These are phyloP conservation scores for Chelonus insularis DNA, from an alignment of 1,140 invertebrate species.

Conservation along the genomic window DNA sequence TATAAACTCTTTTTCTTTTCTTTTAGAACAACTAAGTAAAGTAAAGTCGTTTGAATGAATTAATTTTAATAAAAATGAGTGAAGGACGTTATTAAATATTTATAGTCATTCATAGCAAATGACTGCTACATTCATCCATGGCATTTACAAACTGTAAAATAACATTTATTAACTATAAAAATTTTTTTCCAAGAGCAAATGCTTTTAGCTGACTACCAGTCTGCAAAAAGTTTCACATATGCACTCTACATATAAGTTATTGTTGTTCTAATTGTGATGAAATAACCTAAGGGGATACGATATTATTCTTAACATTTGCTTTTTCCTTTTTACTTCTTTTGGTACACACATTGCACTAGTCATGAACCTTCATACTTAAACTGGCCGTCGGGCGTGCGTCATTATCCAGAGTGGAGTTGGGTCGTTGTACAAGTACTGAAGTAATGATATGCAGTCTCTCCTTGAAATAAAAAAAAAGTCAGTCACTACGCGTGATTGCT, in stretches of 20 bases:
- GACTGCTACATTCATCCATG: too few species aligned
- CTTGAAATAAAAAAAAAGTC: slow-evolving; percentile 13
- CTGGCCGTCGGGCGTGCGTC: slow-evolving; percentile 32
- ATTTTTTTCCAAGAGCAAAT: too few species aligned
- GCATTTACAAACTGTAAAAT: too few species aligned
- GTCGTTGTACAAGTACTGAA: slow-evolving; percentile 20
- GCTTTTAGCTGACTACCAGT: too few species aligned
- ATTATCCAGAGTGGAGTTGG: slow-evolving; percentile 29
- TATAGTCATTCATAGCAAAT: too few species aligned
- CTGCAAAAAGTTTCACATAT: too few species aligned
- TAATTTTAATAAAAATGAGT: too few species aligned
- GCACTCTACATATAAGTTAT: slow-evolving; percentile 32
- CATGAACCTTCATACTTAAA: slow-evolving; percentile 14
- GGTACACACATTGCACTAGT: slow-evolving; percentile 21
- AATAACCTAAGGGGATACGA: slow-evolving; percentile 20
- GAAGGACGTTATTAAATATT: too few species aligned
- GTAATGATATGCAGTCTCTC: slow-evolving; percentile 44
- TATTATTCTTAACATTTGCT: slow-evolving; percentile 20
- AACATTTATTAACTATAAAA: too few species aligned
- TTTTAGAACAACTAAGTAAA: too few species aligned
- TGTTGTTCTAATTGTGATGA: slow-evolving; percentile 38
- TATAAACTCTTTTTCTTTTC: too few species aligned
- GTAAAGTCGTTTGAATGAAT: too few species aligned
- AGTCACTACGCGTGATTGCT: slow-evolving; percentile 41
- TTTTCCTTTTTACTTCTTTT: slow-evolving; percentile 20